Evolutionary conservation across 2,888 invertebrate species (phyloP), one percentile per base, ranked within the genome.

Genomic region (Anticlea derivata): DNA sequence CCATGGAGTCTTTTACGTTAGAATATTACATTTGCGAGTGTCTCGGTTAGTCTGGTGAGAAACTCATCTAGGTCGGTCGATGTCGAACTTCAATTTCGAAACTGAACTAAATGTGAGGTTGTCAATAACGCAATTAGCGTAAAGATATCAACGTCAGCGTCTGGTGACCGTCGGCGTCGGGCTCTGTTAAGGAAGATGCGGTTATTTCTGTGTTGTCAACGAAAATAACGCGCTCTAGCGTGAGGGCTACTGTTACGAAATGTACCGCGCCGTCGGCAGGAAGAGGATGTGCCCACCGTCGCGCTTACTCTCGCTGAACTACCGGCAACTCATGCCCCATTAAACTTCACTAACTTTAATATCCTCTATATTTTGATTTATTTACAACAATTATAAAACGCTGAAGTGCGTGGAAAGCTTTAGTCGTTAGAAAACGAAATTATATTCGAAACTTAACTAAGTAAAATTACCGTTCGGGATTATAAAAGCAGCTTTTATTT

Each of bases 81-180:
- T 59, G 59, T 51, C 52, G 46, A 49, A 44, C 54, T 44, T 53
- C 44, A 46, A 56, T 80, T 81, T 77, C 76, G 78, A 75, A 83
- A 80, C 72, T 68, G 65, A 77, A 77, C 77, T 75, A 77, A 78
- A 80, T 73, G 74, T 75, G 71, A 70, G 66, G 69, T 78, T 85
- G 88, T 88, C 89, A 89, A 88, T 89, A 89, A 79, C 78, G 84
- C 78, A 86, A 88, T 90, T 87, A 89, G 87, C 80, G 85, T 86
- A 81, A 84, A 87, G 81, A 80, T 81, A 83, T 88, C 85, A 86
- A 83, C 87, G 86, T 85, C 85, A 75, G 72, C 80, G 80, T 77
- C 75, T 79, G 78, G 77, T 79, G 75, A 77, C 78, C 80, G 80
- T 75, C 75, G 72, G 63, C 57, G 79, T 75, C 75, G 72, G 63